Base-by-base conservation (phyloP, 2,113 vertebrate genomes). In the Carettochelys insculpta region DNA sequence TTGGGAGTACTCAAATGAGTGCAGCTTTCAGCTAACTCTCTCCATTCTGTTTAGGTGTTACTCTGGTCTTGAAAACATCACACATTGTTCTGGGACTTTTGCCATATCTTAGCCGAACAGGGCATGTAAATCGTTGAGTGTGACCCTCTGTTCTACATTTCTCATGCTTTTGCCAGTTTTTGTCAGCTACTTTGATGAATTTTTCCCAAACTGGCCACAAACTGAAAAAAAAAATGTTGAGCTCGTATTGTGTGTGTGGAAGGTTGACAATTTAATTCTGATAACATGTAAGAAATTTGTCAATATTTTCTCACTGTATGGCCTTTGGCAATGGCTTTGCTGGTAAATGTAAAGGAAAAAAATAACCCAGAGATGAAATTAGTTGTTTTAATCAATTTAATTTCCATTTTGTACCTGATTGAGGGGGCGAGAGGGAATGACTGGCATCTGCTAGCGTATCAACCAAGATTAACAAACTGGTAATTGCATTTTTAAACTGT, bases 401-500 rank as follows among this genome's bases (percentile, higher is more conserved):
- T 95, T 96, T 97, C 89, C 53, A 71, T 31, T 17, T 75, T 89
- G 31, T 79, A 65, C 81, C 83, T 91, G 85, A 89, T 31, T 93
- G 68, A 82, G 73, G 75, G 31, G n/a, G n/a, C 31, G n/a, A n/a
- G 61, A 95, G 92, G 95, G 85, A 88, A 95, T 93, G 75, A 90
- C 82, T 94, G 79, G 86, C 91, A 91, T 93, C 77, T 97, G 82
- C 88, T 86, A 94, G 75, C 48, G 88, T 65, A 92, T 93, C 85
- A 96, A 87, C 52, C 95, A 94, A 95, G 84, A 91, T 96, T 97
- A 96, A 97, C 11, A 97, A 97, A 97, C 93, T n/a, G n/a, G 77
- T 31, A 94, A 92, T 97, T 97, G 97, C 31, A 19, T 96, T 94
- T 96, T 97, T 97, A 95, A 97, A 97, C 79, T 80, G 58, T 82